Evolutionary conservation across 2,113 vertebrate genomes (phyloP).

Genomic region (Benitochromis conjunctus): DNA sequence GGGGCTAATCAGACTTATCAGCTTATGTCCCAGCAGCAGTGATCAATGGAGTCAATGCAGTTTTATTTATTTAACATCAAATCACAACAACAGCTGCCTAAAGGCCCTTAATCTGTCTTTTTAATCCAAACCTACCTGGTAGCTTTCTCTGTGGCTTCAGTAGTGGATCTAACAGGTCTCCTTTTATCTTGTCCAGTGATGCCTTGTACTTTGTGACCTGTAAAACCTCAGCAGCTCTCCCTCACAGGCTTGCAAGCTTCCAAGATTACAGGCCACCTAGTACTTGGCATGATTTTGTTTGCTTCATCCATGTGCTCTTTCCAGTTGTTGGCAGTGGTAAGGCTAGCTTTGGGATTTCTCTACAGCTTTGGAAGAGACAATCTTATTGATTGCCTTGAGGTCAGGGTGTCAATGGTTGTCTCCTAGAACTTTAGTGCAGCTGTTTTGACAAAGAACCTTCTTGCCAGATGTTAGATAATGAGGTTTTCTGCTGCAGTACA

Average conservation of each 20-base stretch:
- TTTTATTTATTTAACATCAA: neutral
- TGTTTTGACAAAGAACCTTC: too few species aligned
- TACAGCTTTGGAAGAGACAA: too few species aligned
- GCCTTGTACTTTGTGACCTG: rapidly evolving
- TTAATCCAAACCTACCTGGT: neutral
- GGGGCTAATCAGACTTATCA: neutral
- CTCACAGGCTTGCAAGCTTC: neutral
- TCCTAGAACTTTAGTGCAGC: too few species aligned
- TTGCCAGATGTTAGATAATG: neutral
- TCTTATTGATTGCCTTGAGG: too few species aligned
- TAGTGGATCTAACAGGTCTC: neutral
- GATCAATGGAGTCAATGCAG: neutral
- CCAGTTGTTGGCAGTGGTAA: neutral
- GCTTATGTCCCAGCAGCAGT: neutral
- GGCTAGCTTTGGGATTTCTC: neutral
- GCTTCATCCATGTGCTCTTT: neutral
- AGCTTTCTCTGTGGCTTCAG: neutral
- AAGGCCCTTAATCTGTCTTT: rapidly evolving
- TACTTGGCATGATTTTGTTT: neutral
- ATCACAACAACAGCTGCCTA: neutral
- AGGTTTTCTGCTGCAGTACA: neutral
- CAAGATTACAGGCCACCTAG: neutral
- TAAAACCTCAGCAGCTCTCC: neutral
- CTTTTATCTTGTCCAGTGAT: neutral
- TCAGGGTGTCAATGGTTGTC: too few species aligned